Base-by-base conservation (phyloP, 2,888 invertebrate species). In the Brachypalpus laphriformis region DNA sequence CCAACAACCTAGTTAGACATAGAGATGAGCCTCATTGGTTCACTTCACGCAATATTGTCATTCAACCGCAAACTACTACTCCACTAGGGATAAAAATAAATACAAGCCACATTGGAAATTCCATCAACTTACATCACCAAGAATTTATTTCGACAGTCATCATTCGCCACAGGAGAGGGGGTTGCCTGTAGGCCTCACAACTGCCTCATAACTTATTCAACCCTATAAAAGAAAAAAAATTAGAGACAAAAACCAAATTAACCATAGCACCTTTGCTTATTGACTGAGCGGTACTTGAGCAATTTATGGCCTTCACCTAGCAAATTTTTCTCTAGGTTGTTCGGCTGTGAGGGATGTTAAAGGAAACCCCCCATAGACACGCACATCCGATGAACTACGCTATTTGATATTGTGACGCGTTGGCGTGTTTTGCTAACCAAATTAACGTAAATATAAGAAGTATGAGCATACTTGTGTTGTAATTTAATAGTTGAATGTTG, bases 11-110 rank as follows among this genome's bases (percentile, higher is more conserved):
- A 59, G 57, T 66, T 54, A 74, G 18, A n/a, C n/a, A 49, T 25
- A 25, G 70, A 76, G 81, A 85, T 81, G 85, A 57, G 81, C 78
- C 70, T 85, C 65, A 85, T 85, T 85, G 85, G 81, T 42, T 75
- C 18, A 18, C 85, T 80, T 75, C 85, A 85, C 85, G 85, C 85
- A 85, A 85, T 75, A 70, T 65, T 75, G 70, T 75, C 85, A 85
- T 85, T 85, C 78, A 61, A 74, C 49, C 83, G 20, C 66, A 68
- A 74, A 63, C 34, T 34, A 20, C 18, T 40, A 20, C 31, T 47
- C 7, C 11, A 37, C 6, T 7, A 70, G 51, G 20, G 42, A 68
- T 83, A 78, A 40, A 83, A 72, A 77, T 82, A 72, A 77, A 77
- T 66, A 68, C 25, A 40, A 40, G 18, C 47, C 40, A 14, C 76